These are phyloP conservation scores for Plodia interpunctella DNA, from an alignment of 1,140 invertebrate genomes.

Conservation along the genomic window DNA sequence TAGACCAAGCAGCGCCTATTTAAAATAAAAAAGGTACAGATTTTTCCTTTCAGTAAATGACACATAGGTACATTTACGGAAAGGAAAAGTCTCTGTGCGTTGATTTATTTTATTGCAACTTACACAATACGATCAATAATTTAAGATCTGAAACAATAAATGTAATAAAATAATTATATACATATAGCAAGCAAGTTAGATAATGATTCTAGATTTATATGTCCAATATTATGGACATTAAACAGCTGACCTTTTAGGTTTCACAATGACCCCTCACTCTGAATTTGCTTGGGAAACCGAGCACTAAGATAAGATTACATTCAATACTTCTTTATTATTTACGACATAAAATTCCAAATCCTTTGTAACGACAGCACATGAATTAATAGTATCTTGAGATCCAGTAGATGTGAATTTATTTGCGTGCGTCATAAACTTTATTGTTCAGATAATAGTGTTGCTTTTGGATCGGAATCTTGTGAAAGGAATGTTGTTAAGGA, in stretches of 20 bases:
- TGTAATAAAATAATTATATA: neutral
- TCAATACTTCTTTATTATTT: neutral
- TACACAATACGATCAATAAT: neutral
- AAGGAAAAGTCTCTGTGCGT: too few species aligned
- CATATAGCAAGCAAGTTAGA: neutral
- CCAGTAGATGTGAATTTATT: neutral
- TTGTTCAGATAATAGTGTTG: neutral
- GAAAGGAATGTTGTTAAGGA: slow-evolving; percentile 2
- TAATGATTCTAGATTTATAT: slow-evolving; percentile 14
- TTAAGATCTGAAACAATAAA: neutral
- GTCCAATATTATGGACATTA: slow-evolving; percentile 5
- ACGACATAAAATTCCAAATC: neutral
- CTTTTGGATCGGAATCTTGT: neutral
- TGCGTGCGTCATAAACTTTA: slow-evolving; percentile 2
- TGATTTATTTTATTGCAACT: too few species aligned
- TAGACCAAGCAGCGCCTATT: too few species aligned
- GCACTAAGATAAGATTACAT: slow-evolving; percentile 1
- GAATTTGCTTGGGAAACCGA: slow-evolving; percentile 12
- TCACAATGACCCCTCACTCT: slow-evolving; percentile 39
- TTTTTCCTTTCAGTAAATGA: too few species aligned
- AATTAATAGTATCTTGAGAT: neutral
- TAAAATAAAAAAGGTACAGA: too few species aligned
- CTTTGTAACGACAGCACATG: neutral
- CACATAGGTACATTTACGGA: too few species aligned
- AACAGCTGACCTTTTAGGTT: slow-evolving; percentile 35